These are phyloP conservation scores for Drosophila malerkotliana DNA, from an alignment of 1,140 invertebrate genomes.

Conservation along the genomic window DNA sequence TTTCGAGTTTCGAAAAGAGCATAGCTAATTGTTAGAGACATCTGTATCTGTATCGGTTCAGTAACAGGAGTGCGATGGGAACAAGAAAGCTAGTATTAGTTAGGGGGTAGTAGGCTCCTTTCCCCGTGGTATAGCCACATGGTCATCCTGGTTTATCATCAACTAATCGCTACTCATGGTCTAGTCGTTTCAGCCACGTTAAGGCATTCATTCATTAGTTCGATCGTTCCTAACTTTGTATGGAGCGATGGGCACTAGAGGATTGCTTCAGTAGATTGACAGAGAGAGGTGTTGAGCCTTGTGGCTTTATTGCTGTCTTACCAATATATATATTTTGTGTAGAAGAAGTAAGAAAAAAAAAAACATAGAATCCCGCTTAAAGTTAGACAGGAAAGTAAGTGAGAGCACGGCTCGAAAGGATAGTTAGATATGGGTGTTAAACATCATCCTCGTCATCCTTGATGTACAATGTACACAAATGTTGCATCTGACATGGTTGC, in stretches of 20 bases:
- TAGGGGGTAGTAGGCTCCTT: conserved; percentile 22
- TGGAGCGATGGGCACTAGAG: conserved; percentile 69
- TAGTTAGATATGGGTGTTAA: background rate
- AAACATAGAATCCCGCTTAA: background rate
- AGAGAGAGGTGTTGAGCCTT: conserved; percentile 52
- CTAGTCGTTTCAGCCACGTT: conserved; percentile 61
- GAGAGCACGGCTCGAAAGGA: conserved; percentile 11
- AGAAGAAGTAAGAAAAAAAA: background rate
- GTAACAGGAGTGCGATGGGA: conserved; percentile 50
- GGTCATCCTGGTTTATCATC: conserved; percentile 19
- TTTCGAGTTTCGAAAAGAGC: conserved; percentile 54
- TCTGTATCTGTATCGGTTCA: conserved; percentile 37
- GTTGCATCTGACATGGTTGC: conserved; percentile 13
- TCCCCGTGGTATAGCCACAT: conserved; percentile 19
- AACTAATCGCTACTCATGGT: conserved; percentile 57
- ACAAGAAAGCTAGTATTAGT: conserved; percentile 25
- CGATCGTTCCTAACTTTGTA: conserved; percentile 62
- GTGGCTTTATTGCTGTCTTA: conserved; percentile 28
- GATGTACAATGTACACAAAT: conserved; percentile 3
- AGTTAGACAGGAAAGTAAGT: conserved; percentile 7
- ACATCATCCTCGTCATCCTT: conserved; percentile 3
- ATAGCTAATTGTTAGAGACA: conserved; percentile 29
- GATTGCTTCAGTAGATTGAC: conserved; percentile 74
- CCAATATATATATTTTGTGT: conserved; percentile 18
- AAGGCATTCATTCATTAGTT: conserved; percentile 69